Evolutionary conservation across 2,888 invertebrate genomes (phyloP), one percentile per base, ranked within the genome.

Genomic region (Megastigmus dorsalis): DNA sequence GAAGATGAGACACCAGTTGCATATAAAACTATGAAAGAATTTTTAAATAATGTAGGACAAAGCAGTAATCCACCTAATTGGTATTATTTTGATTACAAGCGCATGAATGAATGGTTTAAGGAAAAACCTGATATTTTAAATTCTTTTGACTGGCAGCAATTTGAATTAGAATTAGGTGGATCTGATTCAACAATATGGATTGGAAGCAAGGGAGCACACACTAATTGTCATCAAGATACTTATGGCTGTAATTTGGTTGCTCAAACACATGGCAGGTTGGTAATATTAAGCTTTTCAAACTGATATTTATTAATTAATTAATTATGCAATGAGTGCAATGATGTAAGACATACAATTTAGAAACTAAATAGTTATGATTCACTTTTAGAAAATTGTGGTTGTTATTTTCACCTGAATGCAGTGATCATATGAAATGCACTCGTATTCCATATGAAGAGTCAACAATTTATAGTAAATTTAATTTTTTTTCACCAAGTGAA

Each of bases 371-470:
- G n/a, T n/a, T 43, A 54, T 48, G 20, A 43, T 50, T 45, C 66
- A 48, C 38, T 71, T 77, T 0, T 84, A 95, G 96, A 82, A 99
- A 99, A 89, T 90, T 92, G 54, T 99, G 99, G 99, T 89, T 97
- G 60, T 89, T 99, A 26, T 97, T 97, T 88, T 95, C 97, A 5
- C 97, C 97, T 6, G 91, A 92, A 74, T 90, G 93, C 43, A 91
- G 91, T 45, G 88, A 91, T 48, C 84, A 80, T 45, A 82, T 98
- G 79, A 92, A 92, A 80, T 93, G 95, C 30, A 95, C 95, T 0
- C 91, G 98, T 84, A 91, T 98, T 62, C 98, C 98, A 0, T 99
- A 97, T 89, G 98, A 98, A 89, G 98, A 98, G 88, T 98, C 98
- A 0, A 98, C 97, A 87, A 91, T 98, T 7, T 98, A 96, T 86